Conservation (phyloP, 1,140 invertebrate species). For the Tetraneura akinire region DNA sequence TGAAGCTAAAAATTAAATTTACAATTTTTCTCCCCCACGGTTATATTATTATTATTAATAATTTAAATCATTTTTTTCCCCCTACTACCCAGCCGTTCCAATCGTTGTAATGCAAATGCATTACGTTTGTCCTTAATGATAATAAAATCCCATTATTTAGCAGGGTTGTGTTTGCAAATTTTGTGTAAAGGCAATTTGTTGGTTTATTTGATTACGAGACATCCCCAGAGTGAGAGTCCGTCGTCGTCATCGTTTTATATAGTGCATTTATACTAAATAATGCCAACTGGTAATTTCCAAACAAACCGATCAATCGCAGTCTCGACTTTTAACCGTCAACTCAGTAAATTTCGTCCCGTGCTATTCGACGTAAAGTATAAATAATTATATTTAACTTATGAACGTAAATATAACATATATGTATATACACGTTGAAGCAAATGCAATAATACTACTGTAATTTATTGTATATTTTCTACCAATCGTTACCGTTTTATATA, state of each 20-base stretch:
- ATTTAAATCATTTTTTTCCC: constrained; percentile 32
- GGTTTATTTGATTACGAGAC: constrained; percentile 30
- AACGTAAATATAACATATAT: not conserved
- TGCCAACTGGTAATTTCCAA: not conserved
- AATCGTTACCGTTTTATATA: no score
- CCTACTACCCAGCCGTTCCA: not conserved
- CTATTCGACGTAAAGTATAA: no score
- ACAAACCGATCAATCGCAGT: not conserved
- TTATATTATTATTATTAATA: constrained; percentile 39
- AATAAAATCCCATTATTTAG: constrained; percentile 20
- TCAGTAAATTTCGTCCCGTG: no score
- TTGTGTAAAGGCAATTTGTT: constrained; percentile 6
- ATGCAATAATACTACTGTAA: no score
- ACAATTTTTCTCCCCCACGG: constrained; percentile 21
- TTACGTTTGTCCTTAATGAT: not conserved
- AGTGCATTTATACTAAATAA: not conserved
- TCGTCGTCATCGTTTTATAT: not conserved
- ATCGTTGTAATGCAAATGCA: not conserved
- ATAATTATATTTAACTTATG: not conserved
- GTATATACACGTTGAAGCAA: no score
- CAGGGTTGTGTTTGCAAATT: not conserved
- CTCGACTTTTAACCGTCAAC: no score
- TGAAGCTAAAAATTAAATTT: constrained; percentile 36
- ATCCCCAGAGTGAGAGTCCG: not conserved
- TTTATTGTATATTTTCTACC: no score